A percentile compares a stretch with the other conserved stretches of the same genome.
These are phyloP conservation scores for Elysia crispata DNA, from an alignment of 2,888 invertebrate species.

Conservation along the genomic window DNA sequence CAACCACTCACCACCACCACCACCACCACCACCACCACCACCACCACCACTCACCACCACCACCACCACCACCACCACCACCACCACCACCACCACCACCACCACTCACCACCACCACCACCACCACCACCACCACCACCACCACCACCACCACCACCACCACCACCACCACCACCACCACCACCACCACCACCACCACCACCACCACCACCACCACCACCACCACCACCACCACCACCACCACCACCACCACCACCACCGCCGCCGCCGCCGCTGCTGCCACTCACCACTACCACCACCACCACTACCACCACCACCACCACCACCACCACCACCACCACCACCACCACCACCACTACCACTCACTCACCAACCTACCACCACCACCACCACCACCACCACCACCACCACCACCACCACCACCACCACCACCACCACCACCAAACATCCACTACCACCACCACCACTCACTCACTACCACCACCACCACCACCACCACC, in stretches of 20 bases:
- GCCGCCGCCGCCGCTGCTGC: neutral
- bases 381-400: too few relatives aligned
- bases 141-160: constrained; percentile 23
- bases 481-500: constrained; percentile 14
- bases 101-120: too few relatives aligned
- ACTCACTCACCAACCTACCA: too few relatives aligned
- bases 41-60: too few relatives aligned
- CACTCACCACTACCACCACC: neutral
- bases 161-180: neutral
- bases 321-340: neutral
- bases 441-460: too few relatives aligned
- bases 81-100: constrained; percentile 23
- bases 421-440: too few relatives aligned
- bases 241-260: neutral
- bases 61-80: neutral
- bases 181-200: neutral
- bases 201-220: neutral
- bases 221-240: constrained; percentile 9
- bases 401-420: neutral
- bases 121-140: neutral
- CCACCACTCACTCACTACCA: too few relatives aligned
- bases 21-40: neutral
- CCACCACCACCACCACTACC: constrained; percentile 24
- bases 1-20: too few relatives aligned
- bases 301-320: neutral